Conservation (phyloP, 1,140 invertebrate genomes). For the Psilanteris sp. region DNA sequence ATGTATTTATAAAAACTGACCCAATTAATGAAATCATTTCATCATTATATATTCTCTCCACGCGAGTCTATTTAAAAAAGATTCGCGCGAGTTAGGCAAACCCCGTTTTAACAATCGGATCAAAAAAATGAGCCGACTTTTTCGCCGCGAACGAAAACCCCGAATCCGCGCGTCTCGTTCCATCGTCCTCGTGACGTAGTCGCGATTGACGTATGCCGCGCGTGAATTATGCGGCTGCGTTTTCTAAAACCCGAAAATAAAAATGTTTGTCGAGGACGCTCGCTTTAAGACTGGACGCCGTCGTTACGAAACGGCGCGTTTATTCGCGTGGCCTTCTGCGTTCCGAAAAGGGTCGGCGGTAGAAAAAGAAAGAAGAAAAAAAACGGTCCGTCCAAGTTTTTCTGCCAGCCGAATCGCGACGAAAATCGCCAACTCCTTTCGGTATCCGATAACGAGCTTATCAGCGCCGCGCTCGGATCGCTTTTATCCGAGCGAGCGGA, state of each 20-base stretch:
- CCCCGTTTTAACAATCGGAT: too few species aligned
- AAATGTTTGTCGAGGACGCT: conserved; percentile 29
- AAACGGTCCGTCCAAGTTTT: too few species aligned
- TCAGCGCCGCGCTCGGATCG: too few species aligned
- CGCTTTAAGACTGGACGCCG: conserved; percentile 4
- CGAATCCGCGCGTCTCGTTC: too few species aligned
- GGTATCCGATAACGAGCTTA: too few species aligned
- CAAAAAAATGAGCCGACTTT: background rate
- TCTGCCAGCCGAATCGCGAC: too few species aligned
- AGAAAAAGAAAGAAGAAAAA: background rate
- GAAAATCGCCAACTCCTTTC: too few species aligned
- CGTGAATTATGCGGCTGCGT: conserved; percentile 6
- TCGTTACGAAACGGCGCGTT: conserved; percentile 30
- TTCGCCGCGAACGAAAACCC: too few species aligned
- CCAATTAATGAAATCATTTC: background rate
- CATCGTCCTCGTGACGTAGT: too few species aligned
- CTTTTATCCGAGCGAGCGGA: too few species aligned
- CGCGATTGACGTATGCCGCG: too few species aligned
- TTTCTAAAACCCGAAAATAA: conserved; percentile 39
- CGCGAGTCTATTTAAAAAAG: conserved; percentile 1
- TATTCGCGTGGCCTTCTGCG: conserved; percentile 25
- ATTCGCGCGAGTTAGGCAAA: too few species aligned
- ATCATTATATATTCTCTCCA: background rate
- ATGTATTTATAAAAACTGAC: background rate
- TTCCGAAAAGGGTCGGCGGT: background rate